These are phyloP conservation scores for Chirona hameri DNA, from an alignment of 2,888 invertebrate species.

Conservation along the genomic window DNA sequence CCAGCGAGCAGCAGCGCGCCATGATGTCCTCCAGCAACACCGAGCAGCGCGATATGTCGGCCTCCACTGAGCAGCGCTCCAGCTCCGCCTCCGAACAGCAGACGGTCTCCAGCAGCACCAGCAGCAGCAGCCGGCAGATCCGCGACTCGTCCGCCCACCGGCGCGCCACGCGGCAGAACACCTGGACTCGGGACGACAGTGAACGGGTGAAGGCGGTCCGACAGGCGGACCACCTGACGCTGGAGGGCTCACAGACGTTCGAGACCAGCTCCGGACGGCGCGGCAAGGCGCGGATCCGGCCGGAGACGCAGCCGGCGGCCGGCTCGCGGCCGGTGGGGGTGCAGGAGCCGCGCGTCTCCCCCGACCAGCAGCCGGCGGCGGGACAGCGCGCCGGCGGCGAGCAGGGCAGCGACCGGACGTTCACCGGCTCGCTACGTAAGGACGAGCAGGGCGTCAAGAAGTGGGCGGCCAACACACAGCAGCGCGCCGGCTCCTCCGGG, in stretches of 20 bases:
- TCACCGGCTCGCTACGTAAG: constrained; percentile 22
- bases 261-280: constrained; percentile 10
- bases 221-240: background rate
- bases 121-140: background rate
- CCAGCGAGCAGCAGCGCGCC: background rate
- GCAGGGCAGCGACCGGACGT: background rate
- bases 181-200: constrained; percentile 69
- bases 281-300: background rate
- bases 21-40: background rate
- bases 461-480: constrained; percentile 26
- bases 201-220: constrained; percentile 46
- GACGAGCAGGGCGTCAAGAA: constrained; percentile 12
- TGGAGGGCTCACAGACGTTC: constrained; percentile 24
- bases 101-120: background rate
- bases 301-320: constrained; percentile 4
- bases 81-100: background rate
- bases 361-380: background rate
- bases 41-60: background rate
- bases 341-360: background rate
- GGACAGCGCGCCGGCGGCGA: no score
- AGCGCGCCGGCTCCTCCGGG: background rate
- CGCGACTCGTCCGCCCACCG: constrained; percentile 25
- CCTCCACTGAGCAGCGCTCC: background rate
- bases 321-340: background rate
- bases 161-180: constrained; percentile 56